Conservation (phyloP, 2,888 invertebrate genomes). For the Nephrotoma guestfalica region DNA sequence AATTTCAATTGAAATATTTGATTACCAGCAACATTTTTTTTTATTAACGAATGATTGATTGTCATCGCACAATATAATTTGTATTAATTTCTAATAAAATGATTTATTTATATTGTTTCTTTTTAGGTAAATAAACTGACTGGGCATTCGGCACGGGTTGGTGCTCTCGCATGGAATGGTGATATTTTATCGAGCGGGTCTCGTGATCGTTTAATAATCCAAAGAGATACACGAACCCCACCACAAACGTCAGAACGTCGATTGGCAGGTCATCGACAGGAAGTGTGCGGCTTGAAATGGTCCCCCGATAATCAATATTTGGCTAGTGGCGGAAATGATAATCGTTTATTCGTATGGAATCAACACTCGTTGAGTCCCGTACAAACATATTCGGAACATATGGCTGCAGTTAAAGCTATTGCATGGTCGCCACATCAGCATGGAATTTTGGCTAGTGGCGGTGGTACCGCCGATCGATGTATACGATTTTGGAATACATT, state of each 20-base stretch:
- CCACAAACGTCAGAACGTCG: slow-evolving; percentile 59
- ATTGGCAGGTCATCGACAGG: slow-evolving; percentile 86
- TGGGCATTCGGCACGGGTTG: slow-evolving; percentile 84
- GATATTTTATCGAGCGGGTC: slow-evolving; percentile 92
- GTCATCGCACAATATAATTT: neutral
- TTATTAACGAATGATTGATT: neutral
- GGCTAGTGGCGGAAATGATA: slow-evolving; percentile 96
- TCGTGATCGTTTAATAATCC: slow-evolving; percentile 82
- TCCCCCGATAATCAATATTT: slow-evolving; percentile 94
- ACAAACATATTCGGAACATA: slow-evolving; percentile 87
- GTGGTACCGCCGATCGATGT: slow-evolving; percentile 97
- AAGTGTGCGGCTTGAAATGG: slow-evolving; percentile 97
- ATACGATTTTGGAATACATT: slow-evolving; percentile 98
- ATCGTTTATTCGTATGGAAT: slow-evolving; percentile 42
- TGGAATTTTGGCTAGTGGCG: slow-evolving; percentile 88
- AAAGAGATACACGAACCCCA: slow-evolving; percentile 84
- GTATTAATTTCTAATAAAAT: neutral
- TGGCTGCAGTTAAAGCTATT: slow-evolving; percentile 96
- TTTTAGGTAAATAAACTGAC: slow-evolving; percentile 67
- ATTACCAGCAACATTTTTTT: neutral
- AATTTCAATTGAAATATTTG: neutral
- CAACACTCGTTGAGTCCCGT: slow-evolving; percentile 76
- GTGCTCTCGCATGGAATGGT: slow-evolving; percentile 95
- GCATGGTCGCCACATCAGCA: slow-evolving; percentile 99
- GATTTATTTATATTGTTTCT: neutral